A percentile compares a stretch with the other conserved stretches of the same genome.
phyloP scores from a whole-genome alignment of 1,140 invertebrate genomes.

The Linepithema humile region DNA sequence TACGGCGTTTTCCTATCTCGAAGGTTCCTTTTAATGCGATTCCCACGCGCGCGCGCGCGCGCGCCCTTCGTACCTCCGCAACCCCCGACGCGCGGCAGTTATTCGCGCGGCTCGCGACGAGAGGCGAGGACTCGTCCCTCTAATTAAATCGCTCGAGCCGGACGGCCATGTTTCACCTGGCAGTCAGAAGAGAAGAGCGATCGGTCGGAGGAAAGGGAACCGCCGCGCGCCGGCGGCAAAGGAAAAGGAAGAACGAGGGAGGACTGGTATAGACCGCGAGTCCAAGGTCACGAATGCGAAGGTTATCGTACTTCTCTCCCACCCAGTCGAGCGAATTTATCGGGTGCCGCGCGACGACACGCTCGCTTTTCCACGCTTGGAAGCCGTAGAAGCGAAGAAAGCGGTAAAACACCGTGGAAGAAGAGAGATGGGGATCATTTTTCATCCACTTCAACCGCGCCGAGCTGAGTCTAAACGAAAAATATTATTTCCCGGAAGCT shows the following conservation, averaged over 20 bases:
- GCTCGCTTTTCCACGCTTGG: conserved; percentile 48
- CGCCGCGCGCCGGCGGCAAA: conserved; percentile 16
- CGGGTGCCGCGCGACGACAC: conserved; percentile 50
- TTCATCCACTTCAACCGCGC: too few relatives aligned
- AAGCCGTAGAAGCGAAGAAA: not conserved
- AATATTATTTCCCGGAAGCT: too few relatives aligned
- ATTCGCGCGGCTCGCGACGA: conserved; percentile 29
- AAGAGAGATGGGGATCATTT: not conserved
- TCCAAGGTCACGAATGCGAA: conserved; percentile 81
- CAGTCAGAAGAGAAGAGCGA: conserved; percentile 26
- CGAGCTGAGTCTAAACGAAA: too few relatives aligned
- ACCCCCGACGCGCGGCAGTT: not conserved
- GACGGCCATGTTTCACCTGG: conserved; percentile 71
- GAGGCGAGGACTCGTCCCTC: conserved; percentile 58
- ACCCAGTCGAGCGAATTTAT: conserved; percentile 66
- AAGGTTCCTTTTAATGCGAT: conserved; percentile 26
- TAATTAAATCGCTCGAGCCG: conserved; percentile 62
- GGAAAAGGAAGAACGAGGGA: conserved; percentile 30
- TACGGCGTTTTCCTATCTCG: conserved; percentile 34
- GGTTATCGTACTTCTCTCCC: conserved; percentile 76
- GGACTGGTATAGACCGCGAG: conserved; percentile 56
- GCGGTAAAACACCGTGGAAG: not conserved
- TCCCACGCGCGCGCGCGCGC: conserved; percentile 13
- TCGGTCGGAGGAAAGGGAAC: conserved; percentile 23
- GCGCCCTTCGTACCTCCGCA: not conserved